A percentile compares a stretch with the other conserved stretches of the same genome.
phyloP scores from a whole-genome alignment of 2,888 invertebrate species.

The Limenitis camilla region DNA sequence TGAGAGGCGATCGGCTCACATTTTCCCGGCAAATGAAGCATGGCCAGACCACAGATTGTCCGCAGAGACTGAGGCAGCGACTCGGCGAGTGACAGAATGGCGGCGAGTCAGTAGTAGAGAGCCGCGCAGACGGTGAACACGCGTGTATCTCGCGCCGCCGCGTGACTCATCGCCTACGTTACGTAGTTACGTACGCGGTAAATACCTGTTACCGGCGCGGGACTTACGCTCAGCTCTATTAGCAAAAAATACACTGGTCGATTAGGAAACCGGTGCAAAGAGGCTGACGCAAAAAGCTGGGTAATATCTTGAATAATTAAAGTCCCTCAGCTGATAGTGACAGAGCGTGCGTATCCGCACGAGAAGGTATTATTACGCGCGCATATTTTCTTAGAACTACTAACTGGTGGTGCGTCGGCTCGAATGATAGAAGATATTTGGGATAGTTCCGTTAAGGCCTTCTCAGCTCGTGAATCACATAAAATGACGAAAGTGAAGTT shows the following conservation, averaged over 20 bases:
- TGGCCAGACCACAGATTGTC: conserved; percentile 75
- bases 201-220: conserved; percentile 41
- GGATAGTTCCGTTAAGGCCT: conserved; percentile 37
- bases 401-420: conserved; percentile 18
- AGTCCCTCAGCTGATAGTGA: conserved; percentile 59
- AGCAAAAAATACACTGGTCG: conserved; percentile 27
- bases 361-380: conserved; percentile 23
- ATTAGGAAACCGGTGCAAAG: conserved; percentile 28
- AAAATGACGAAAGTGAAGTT: conserved; percentile 74
- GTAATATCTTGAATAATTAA: conserved; percentile 44
- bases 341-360: conserved; percentile 35
- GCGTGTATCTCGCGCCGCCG: conserved; percentile 41
- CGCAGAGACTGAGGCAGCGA: conserved; percentile 74
- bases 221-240: conserved; percentile 33
- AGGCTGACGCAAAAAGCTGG: conserved; percentile 41
- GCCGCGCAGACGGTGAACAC: conserved; percentile 59
- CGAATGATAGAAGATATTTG: conserved; percentile 43
- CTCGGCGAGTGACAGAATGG: conserved; percentile 74
- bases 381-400: conserved; percentile 33
- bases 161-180: conserved; percentile 26
- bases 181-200: conserved; percentile 32
- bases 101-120: conserved; percentile 68
- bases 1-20: conserved; percentile 51
- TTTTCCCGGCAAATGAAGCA: conserved; percentile 76
- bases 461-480: conserved; percentile 55